Percentiles rank a stretch among this genome's conserved stretches.
Conservation (phyloP, 53 echinoderm and acorn worm species). For the Paracentrotus lividus region DNA sequence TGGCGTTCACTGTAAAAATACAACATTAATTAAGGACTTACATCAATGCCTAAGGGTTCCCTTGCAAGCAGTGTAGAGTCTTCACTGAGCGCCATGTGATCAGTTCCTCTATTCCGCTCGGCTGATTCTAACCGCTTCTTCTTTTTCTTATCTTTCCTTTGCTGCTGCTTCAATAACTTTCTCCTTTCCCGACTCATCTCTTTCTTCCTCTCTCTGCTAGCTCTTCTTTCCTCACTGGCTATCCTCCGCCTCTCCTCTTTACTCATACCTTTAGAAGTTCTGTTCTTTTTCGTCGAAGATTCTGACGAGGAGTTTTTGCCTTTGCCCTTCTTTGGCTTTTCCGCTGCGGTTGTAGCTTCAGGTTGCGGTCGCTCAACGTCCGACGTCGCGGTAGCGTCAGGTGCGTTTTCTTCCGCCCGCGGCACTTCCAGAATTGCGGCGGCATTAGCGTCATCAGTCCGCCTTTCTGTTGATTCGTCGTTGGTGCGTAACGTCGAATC, state of each 20-base stretch:
- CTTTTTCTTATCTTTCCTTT: constrained; percentile 69
- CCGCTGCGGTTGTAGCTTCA: constrained; percentile 14
- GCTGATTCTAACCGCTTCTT: constrained; percentile 68
- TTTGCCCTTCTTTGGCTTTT: constrained; percentile 57
- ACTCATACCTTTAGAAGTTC: constrained; percentile 38
- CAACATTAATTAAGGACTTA: too few relatives aligned
- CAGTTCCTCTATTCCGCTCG: constrained; percentile 45
- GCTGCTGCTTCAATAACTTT: constrained; percentile 63
- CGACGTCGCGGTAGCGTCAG: constrained; percentile 31
- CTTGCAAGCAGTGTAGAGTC: constrained; percentile 46
- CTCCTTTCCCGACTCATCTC: constrained; percentile 67
- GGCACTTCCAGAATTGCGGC: constrained; percentile 24
- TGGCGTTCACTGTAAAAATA: too few relatives aligned
- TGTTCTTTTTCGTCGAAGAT: constrained; percentile 50
- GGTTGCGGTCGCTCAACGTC: constrained; percentile 18
- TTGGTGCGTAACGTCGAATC: constrained; percentile 18
- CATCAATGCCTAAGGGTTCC: constrained; percentile 50
- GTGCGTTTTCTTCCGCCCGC: not conserved
- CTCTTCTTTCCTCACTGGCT: constrained; percentile 70
- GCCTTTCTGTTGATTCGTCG: constrained; percentile 23
- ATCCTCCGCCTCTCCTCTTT: constrained; percentile 61
- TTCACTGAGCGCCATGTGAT: constrained; percentile 23
- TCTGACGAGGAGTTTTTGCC: constrained; percentile 33
- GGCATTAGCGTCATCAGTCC: constrained; percentile 17
- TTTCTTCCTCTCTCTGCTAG: constrained; percentile 68